Percentiles rank a stretch among this genome's conserved stretches.
phyloP scores from a whole-genome alignment of 2,113 vertebrate genomes.

The Thalassoma bifasciatum region DNA sequence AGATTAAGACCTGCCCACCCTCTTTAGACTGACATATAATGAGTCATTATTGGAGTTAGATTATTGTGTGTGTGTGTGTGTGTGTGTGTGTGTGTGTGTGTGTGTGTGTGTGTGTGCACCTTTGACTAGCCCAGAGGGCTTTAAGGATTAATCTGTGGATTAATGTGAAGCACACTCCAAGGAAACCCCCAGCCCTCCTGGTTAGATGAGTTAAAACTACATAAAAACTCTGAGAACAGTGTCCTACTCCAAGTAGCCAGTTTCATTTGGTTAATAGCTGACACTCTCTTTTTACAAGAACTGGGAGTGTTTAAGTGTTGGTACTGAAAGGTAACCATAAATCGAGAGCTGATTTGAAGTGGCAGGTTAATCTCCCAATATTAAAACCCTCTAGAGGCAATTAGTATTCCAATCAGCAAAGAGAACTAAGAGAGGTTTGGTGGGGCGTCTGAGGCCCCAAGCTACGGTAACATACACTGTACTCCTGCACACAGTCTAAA shows the following conservation, averaged over 20 bases:
- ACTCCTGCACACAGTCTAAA: background rate
- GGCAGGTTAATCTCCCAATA: conserved; percentile 40
- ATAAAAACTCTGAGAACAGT: conserved; percentile 20
- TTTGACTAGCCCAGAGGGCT: conserved; percentile 54
- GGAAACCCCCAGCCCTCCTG: conserved; percentile 26
- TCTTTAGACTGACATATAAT: conserved; percentile 64
- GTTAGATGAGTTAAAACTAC: conserved; percentile 47
- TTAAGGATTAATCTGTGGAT: conserved; percentile 73
- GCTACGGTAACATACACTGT: background rate
- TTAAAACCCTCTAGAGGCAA: conserved; percentile 4
- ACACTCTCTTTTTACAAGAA: conserved; percentile 32
- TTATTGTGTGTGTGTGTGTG: conserved; percentile 51
- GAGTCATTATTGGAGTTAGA: conserved; percentile 62
- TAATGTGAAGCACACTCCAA: conserved; percentile 67
- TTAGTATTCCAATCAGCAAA: conserved; percentile 14
- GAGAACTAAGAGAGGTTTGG: conserved; percentile 9
- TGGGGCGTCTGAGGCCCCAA: background rate
- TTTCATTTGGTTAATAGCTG: conserved; percentile 7
- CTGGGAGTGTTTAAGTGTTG: conserved; percentile 37
- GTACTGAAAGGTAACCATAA: conserved; percentile 23
- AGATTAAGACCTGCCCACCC: conserved; percentile 65
- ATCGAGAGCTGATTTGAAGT: conserved; percentile 45
- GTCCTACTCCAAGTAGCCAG: background rate
- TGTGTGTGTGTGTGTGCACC: conserved; percentile 50
- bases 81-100: too few species aligned